Percentiles rank a stretch among this genome's conserved stretches.
These are phyloP conservation scores for Naja naja DNA, from an alignment of 2,113 vertebrate species.

Conservation along the genomic window DNA sequence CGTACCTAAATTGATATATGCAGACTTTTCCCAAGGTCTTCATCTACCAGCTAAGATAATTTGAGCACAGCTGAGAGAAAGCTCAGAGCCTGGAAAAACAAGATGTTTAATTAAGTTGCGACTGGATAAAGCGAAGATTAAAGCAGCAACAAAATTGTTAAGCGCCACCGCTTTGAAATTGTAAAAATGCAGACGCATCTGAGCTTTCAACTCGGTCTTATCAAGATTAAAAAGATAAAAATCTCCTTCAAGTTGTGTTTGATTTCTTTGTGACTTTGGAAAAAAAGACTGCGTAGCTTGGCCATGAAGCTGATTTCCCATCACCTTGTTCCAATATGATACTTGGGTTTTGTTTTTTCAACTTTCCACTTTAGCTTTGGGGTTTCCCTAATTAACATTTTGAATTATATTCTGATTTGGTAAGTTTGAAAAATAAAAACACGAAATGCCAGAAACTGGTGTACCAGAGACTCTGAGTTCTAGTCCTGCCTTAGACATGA, in stretches of 20 bases:
- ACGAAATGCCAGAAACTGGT: neutral
- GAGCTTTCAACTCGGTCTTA: neutral
- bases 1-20: constrained; percentile 1
- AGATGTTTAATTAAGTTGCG: constrained; percentile 29
- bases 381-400: neutral
- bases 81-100: constrained; percentile 3
- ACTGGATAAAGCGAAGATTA: neutral
- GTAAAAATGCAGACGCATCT: neutral
- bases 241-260: fast-evolving
- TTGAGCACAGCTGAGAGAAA: neutral
- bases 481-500: neutral
- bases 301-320: neutral
- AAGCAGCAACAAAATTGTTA: neutral
- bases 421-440: neutral
- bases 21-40: neutral
- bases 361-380: neutral
- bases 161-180: neutral
- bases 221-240: constrained; percentile 17
- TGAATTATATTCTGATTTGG: neutral
- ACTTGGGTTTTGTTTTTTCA: neutral
- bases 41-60: constrained; percentile 24
- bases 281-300: neutral
- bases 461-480: neutral
- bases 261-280: neutral
- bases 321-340: neutral